Percentiles rank a stretch among this genome's conserved stretches.
Evolutionary conservation across 2,888 invertebrate species (phyloP).

Genomic region (Campaea margaritaria): DNA sequence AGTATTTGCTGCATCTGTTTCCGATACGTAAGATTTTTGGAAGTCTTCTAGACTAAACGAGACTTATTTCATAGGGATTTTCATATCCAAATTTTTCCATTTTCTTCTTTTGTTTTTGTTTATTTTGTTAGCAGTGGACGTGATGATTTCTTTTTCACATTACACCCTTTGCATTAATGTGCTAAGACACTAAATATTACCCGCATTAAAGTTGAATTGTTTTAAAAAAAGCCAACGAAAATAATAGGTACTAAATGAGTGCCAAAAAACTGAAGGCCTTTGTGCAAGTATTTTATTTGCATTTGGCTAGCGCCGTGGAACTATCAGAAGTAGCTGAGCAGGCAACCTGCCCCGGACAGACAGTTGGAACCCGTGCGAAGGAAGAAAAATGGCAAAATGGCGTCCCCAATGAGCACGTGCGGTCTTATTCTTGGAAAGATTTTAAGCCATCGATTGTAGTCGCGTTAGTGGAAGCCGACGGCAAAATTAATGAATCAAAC

Average conservation of each 20-base stretch:
- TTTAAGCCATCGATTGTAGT: slow-evolving; percentile 12
- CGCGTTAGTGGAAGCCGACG: background rate
- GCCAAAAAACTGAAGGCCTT: background rate
- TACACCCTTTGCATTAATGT: too few relatives aligned
- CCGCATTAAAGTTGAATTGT: background rate
- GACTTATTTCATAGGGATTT: too few relatives aligned
- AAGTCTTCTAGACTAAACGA: too few relatives aligned
- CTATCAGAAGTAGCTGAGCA: slow-evolving; percentile 62
- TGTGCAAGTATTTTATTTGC: slow-evolving; percentile 20
- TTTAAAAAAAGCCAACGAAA: background rate
- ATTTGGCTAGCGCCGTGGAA: slow-evolving; percentile 38
- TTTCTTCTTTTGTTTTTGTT: too few relatives aligned
- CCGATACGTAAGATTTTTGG: too few relatives aligned
- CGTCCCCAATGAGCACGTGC: slow-evolving; percentile 41
- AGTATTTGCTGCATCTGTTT: too few relatives aligned
- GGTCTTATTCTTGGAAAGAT: slow-evolving; percentile 9
- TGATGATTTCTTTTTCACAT: too few relatives aligned
- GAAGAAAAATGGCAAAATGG: slow-evolving; percentile 69
- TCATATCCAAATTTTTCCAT: too few relatives aligned
- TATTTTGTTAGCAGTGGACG: too few relatives aligned
- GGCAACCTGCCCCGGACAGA: slow-evolving; percentile 61
- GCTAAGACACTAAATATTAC: too few relatives aligned
- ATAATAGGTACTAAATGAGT: background rate
- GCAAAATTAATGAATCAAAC: background rate
- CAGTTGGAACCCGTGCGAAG: slow-evolving; percentile 50